Conservation (phyloP, 2,797 vertebrate genomes). For the Sparus aurata region DNA sequence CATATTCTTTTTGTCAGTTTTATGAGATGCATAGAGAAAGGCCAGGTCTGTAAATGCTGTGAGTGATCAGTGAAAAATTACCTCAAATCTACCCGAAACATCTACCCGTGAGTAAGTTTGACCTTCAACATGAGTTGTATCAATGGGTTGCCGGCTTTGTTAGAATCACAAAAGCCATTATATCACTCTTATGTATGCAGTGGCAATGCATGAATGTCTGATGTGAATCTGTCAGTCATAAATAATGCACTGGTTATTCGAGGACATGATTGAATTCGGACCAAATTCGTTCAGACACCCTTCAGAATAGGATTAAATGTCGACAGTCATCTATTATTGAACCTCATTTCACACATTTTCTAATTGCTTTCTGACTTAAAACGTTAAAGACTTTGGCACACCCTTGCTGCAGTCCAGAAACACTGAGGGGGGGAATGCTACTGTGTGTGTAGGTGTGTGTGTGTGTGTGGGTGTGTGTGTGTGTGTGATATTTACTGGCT, state of each 20-base stretch:
- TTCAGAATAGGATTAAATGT: slow-evolving; percentile 5
- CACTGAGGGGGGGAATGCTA: slow-evolving; percentile 20
- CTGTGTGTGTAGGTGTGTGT: slow-evolving; percentile 6
- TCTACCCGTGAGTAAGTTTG: slow-evolving; percentile 22
- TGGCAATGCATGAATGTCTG: slow-evolving; percentile 25
- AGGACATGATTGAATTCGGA: slow-evolving; percentile 37
- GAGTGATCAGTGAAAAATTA: background rate
- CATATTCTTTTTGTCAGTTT: slow-evolving; percentile 1
- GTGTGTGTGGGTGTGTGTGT: background rate
- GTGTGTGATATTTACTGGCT: slow-evolving; percentile 44
- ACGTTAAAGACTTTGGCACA: slow-evolving; percentile 36
- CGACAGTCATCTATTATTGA: background rate
- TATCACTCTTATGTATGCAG: slow-evolving; percentile 35
- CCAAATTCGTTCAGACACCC: slow-evolving; percentile 11
- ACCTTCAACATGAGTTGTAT: slow-evolving; percentile 39
- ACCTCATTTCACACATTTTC: slow-evolving; percentile 1
- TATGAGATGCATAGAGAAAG: too few species aligned
- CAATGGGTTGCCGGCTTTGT: slow-evolving; percentile 9
- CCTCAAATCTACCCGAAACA: background rate
- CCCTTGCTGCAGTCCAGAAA: slow-evolving; percentile 14
- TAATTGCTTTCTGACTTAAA: background rate
- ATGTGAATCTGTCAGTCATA: slow-evolving; percentile 41
- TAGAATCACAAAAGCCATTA: slow-evolving; percentile 32
- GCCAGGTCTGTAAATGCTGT: background rate
- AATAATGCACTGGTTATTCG: slow-evolving; percentile 42